Percentiles rank a stretch among this genome's conserved stretches.
phyloP scores from a whole-genome alignment of 2,113 vertebrate genomes.

The Enhydra lutris region DNA sequence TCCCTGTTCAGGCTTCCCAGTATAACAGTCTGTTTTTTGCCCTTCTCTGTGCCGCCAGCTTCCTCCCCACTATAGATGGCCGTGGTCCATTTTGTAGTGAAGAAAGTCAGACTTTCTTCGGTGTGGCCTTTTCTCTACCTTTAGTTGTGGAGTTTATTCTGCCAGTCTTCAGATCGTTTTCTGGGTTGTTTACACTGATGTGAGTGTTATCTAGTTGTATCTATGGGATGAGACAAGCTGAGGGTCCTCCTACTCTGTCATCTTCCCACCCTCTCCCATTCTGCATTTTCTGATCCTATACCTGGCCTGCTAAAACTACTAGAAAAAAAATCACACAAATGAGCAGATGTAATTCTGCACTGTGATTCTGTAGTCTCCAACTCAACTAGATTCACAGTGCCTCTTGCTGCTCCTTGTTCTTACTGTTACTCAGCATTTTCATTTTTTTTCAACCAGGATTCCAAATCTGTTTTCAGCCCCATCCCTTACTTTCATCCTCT shows the following conservation, averaged over 20 bases:
- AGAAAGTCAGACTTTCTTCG: neutral
- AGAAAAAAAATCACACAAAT: neutral
- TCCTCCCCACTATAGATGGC: neutral
- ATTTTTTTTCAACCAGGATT: neutral
- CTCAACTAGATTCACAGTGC: neutral
- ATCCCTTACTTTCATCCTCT: neutral
- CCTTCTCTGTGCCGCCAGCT: neutral
- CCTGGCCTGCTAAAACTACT: neutral
- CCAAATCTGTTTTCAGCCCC: neutral
- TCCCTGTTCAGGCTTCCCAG: neutral
- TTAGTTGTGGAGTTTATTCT: neutral
- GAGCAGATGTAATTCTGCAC: neutral
- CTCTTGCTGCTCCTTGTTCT: neutral
- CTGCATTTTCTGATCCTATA: neutral
- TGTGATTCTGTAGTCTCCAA: neutral
- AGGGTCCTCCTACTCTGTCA: neutral
- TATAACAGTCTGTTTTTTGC: neutral
- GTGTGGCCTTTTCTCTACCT: neutral
- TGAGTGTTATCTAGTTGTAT: neutral
- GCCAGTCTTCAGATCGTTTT: neutral
- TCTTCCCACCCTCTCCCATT: neutral
- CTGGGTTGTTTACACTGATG: neutral
- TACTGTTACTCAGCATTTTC: conserved; percentile 16
- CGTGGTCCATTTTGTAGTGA: neutral
- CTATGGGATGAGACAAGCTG: neutral